phyloP scores from a whole-genome alignment of 1,140 invertebrate genomes.

The Bombus ignitus region DNA sequence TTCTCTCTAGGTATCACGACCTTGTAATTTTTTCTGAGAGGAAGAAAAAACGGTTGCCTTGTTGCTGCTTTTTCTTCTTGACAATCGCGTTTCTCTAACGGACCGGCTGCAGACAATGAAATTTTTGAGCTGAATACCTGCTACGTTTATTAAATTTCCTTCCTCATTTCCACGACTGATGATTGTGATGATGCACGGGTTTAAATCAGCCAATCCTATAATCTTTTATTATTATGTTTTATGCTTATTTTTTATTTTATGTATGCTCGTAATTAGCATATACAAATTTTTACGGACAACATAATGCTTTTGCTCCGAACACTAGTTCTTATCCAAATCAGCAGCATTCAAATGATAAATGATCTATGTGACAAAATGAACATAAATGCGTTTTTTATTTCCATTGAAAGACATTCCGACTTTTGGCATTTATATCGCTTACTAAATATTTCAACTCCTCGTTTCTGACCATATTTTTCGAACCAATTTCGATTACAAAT shows the following conservation, averaged over 20 bases:
- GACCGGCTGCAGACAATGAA: not conserved
- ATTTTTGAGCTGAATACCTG: too few species aligned
- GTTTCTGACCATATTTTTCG: not conserved
- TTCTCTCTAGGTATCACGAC: not conserved
- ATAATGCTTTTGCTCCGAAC: too few species aligned
- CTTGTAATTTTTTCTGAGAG: not conserved
- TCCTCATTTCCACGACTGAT: not conserved
- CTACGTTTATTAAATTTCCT: constrained; percentile 18
- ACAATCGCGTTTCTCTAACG: not conserved
- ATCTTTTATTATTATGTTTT: not conserved
- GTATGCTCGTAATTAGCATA: too few species aligned
- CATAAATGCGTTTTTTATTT: not conserved
- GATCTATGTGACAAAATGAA: not conserved
- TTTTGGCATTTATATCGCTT: not conserved
- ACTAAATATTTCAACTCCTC: not conserved
- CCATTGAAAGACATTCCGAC: not conserved
- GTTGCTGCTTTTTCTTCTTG: not conserved
- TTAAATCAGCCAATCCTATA: not conserved
- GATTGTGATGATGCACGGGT: too few species aligned
- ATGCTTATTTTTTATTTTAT: too few species aligned
- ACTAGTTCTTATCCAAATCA: not conserved
- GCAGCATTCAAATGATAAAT: not conserved
- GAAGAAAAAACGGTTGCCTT: not conserved
- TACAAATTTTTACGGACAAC: too few species aligned
- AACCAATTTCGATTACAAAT: not conserved